Conservation (phyloP, 2,797 vertebrate genomes). For the Cetoscarus ocellatus region DNA sequence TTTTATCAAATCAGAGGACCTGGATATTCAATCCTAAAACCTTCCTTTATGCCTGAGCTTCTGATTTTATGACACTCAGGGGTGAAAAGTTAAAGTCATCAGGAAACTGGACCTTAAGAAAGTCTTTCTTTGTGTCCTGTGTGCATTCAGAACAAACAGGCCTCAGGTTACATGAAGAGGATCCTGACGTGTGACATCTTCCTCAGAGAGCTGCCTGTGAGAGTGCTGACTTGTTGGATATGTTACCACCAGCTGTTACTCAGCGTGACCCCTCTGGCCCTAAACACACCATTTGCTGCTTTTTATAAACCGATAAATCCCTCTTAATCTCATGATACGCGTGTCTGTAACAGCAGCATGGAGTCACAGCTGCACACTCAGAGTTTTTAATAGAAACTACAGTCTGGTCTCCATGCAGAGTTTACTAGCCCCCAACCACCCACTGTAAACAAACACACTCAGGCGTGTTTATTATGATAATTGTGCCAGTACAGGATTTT, state of each 20-base stretch:
- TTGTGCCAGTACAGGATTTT: no score
- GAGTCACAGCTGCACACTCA: slow-evolving; percentile 2
- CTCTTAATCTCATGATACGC: slow-evolving; percentile 37
- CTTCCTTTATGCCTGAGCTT: no score
- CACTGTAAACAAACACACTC: neutral
- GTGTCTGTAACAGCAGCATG: slow-evolving; percentile 8
- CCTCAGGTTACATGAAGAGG: neutral
- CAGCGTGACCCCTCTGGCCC: slow-evolving; percentile 12
- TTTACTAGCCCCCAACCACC: neutral
- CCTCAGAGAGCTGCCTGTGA: neutral
- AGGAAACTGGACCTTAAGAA: neutral
- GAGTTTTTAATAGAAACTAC: neutral
- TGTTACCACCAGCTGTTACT: slow-evolving; percentile 47
- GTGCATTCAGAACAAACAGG: neutral
- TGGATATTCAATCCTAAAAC: no score
- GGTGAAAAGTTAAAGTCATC: neutral
- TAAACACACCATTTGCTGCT: slow-evolving; percentile 34
- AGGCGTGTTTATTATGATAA: neutral
- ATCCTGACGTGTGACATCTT: slow-evolving; percentile 7
- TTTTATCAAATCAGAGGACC: no score
- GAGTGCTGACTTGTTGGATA: slow-evolving; percentile 27
- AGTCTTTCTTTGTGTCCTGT: neutral
- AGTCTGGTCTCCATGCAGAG: neutral
- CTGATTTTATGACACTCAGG: no score
- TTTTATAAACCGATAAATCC: slow-evolving; percentile 63